Evolutionary conservation across 2,113 vertebrate genomes (phyloP), one percentile per base, ranked within the genome.

Genomic region (Procapra przewalskii): DNA sequence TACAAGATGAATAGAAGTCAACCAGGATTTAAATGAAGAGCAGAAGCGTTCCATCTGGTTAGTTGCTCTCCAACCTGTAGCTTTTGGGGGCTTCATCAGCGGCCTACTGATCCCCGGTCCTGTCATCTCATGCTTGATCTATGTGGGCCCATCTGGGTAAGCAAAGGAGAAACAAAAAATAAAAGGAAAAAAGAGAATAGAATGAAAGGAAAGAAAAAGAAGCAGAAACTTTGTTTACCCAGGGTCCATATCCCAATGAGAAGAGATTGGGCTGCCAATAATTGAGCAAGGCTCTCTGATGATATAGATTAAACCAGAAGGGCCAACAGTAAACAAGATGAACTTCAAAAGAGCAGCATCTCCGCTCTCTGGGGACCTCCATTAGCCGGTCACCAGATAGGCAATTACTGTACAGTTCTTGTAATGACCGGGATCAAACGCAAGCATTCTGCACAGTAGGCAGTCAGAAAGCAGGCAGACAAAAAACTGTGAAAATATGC

Each of bases 371-470:
- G 98, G 98, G 98, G 99, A 98, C 98, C 97, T 98, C 99, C 98
- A 98, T 99, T 99, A 99, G 98, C 2, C 75, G 99, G 98, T 98
- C 98, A 99, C 98, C 98, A 99, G 98, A 99, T 99, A 99, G 98
- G 98, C 98, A 99, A 99, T 99, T 99, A 99, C 97, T 97, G 98
- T 98, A 98, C 98, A 97, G 98, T 98, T 99, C 98, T 98, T 98
- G 97, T 99, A 99, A 99, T 99, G 99, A 98, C 98, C 97, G 29
- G 98, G 98, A 99, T 99, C 98, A 99, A 98, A 99, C 97, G 93
- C 94, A 93, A 98, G 98, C 98, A 96, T 98, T 99, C 98, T 98
- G 98, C 98, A 97, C 99, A 99, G 98, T 97, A 99, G 98, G 99
- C 98, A 99, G 97, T 98, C 98, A 98, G 98, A 99, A 98, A 98